A percentile compares a stretch with the other conserved stretches of the same genome.
phyloP scores from a whole-genome alignment of 2,797 vertebrate genomes.

The Poecilia wingei region DNA sequence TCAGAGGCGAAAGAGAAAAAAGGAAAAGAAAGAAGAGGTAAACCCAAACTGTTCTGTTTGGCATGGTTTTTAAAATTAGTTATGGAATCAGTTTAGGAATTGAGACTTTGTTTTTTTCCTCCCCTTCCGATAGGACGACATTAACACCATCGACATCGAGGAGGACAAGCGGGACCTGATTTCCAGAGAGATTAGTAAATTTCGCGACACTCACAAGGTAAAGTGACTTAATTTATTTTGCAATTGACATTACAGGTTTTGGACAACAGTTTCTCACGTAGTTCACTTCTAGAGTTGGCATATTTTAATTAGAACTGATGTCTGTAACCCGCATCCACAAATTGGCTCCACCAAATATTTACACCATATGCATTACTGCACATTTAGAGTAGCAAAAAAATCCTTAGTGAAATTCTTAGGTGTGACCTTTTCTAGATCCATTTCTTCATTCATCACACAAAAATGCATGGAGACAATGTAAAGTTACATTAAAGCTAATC shows the following conservation, averaged over 20 bases:
- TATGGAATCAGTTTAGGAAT: not conserved
- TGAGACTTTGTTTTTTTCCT: constrained; percentile 10
- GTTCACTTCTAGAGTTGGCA: constrained; percentile 68
- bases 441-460: constrained; percentile 83
- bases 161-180: constrained; percentile 99
- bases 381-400: constrained; percentile 23
- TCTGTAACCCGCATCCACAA: constrained; percentile 53
- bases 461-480: constrained; percentile 99
- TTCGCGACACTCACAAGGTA: constrained; percentile 99
- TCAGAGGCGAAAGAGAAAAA: constrained; percentile 95
- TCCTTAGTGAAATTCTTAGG: constrained; percentile 65
- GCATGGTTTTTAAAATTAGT: not conserved
- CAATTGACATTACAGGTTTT: constrained; percentile 78
- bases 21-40: constrained; percentile 97
- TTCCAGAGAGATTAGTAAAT: constrained; percentile 99
- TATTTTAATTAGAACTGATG: constrained; percentile 59
- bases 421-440: constrained; percentile 71
- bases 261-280: constrained; percentile 79
- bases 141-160: constrained; percentile 99
- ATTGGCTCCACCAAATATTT: constrained; percentile 53
- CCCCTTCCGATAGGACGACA: constrained; percentile 88
- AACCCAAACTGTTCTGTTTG: not conserved
- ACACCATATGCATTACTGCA: constrained; percentile 41
- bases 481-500: constrained; percentile 99
- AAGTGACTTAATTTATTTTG: constrained; percentile 79